These are phyloP conservation scores for Epizoanthus stellaris DNA, from an alignment of 92 coral and sea anemone species.

Conservation along the genomic window DNA sequence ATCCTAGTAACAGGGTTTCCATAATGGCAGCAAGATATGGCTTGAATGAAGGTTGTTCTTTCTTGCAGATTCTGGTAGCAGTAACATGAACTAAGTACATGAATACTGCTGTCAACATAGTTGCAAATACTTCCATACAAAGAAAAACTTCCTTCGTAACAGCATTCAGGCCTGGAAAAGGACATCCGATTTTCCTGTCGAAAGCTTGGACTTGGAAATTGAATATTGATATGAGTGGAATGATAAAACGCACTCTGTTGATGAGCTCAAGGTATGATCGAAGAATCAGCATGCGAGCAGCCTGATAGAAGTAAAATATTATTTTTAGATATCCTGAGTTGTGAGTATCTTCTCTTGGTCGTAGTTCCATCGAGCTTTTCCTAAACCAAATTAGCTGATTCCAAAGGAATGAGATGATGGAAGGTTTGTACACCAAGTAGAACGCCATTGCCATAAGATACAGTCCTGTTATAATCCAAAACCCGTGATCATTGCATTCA, in stretches of 20 bases:
- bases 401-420: neutral
- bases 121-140: neutral
- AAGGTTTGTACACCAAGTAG: neutral
- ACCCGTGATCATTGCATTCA: neutral
- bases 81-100: constrained; percentile 1
- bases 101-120: neutral
- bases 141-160: neutral
- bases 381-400: constrained; percentile 10
- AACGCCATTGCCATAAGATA: neutral
- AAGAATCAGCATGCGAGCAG: neutral
- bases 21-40: neutral
- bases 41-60: neutral
- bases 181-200: constrained; percentile 26
- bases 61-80: neutral
- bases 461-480: neutral
- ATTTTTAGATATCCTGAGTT: neutral
- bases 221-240: neutral
- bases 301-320: neutral
- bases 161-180: constrained; percentile 30
- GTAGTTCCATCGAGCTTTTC: neutral
- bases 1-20: constrained; percentile 32
- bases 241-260: constrained; percentile 7
- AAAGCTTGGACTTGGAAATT: neutral
- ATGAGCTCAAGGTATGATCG: neutral
- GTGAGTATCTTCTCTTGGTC: neutral